Conservation (phyloP, 2,113 vertebrate species). For the Mystacornis crossleyi region DNA sequence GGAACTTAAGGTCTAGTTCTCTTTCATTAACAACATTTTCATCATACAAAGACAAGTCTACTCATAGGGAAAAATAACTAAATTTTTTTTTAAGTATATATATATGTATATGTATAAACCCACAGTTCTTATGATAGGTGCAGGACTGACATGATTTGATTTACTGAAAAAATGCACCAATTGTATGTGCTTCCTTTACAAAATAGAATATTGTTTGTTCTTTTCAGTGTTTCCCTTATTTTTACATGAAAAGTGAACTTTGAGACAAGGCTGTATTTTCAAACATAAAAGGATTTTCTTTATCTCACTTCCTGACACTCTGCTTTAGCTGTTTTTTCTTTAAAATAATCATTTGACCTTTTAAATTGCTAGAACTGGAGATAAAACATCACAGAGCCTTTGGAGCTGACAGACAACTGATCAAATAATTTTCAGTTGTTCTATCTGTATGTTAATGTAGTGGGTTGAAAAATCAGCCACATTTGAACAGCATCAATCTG, state of each 20-base stretch:
- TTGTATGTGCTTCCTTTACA: background rate
- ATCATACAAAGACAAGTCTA: background rate
- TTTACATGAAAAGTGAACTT: background rate
- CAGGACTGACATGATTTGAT: background rate
- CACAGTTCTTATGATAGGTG: background rate
- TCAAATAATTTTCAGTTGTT: background rate
- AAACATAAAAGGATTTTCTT: constrained; percentile 39
- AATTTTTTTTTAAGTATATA: no score
- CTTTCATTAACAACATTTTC: background rate
- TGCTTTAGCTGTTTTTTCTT: background rate
- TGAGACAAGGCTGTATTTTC: constrained; percentile 16
- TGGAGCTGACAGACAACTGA: background rate
- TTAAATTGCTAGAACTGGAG: background rate
- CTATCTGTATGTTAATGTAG: background rate
- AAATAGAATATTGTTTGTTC: background rate
- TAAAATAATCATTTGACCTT: constrained; percentile 19
- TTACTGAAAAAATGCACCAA: background rate
- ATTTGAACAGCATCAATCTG: background rate
- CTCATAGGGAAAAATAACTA: background rate
- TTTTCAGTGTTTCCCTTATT: background rate
- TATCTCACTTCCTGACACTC: constrained; percentile 37
- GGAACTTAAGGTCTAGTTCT: background rate
- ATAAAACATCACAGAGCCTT: background rate
- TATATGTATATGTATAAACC: background rate
- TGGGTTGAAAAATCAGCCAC: background rate